These are phyloP conservation scores for Pandemis cinnamomeana DNA, from an alignment of 2,888 invertebrate species.

Conservation along the genomic window DNA sequence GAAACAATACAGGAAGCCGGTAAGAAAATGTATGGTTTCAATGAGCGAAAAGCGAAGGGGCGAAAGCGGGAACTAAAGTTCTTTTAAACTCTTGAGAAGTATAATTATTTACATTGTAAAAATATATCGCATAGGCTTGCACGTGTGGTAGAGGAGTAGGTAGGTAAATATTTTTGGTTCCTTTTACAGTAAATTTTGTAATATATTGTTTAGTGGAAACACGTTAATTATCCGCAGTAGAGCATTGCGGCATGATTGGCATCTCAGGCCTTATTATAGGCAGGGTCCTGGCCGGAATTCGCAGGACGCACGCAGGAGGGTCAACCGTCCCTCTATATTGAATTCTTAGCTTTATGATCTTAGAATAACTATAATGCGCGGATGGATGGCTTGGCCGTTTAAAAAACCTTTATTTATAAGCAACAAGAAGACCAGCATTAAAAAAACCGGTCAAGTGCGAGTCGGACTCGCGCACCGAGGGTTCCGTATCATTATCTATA, in stretches of 20 bases:
- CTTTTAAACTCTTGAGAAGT: too few relatives aligned
- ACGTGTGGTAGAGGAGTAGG: too few relatives aligned
- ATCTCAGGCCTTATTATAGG: constrained; percentile 61
- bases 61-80: too few relatives aligned
- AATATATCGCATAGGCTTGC: too few relatives aligned
- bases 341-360: constrained; percentile 53
- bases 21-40: too few relatives aligned
- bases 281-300: constrained; percentile 47
- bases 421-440: background rate
- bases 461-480: too few relatives aligned
- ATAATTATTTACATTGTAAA: too few relatives aligned
- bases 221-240: constrained; percentile 44
- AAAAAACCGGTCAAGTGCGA: background rate
- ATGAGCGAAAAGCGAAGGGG: too few relatives aligned
- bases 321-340: constrained; percentile 57
- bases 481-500: too few relatives aligned
- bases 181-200: constrained; percentile 2
- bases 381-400: background rate
- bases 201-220: constrained; percentile 23
- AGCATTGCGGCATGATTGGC: constrained; percentile 55
- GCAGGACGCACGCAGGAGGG: constrained; percentile 51
- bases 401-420: background rate
- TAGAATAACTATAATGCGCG: constrained; percentile 29
- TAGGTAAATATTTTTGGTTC: too few relatives aligned
- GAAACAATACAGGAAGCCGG: too few relatives aligned